Percentiles rank a stretch among this genome's conserved stretches.
These are phyloP conservation scores for Mobula birostris DNA, from an alignment of 2,113 vertebrate genomes.

Conservation along the genomic window DNA sequence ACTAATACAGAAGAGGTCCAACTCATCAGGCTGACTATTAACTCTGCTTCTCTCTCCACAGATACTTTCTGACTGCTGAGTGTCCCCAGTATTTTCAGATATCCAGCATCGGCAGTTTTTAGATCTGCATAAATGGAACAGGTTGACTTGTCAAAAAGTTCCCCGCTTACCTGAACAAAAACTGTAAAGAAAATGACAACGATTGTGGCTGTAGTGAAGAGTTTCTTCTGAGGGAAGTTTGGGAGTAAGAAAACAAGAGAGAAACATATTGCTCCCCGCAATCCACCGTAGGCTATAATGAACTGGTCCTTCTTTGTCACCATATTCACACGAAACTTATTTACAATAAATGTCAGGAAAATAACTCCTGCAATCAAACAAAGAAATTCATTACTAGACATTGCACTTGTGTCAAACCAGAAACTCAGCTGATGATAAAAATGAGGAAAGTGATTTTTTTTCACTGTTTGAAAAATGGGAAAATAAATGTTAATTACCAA, in stretches of 20 bases:
- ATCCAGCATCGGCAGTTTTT: too few species aligned
- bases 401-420: neutral
- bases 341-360: constrained; percentile 69
- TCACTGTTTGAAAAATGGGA: neutral
- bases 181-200: constrained; percentile 75
- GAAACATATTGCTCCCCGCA: constrained; percentile 72
- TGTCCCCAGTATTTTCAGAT: too few species aligned
- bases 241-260: constrained; percentile 71
- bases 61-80: too few species aligned
- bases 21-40: too few species aligned
- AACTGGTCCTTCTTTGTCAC: constrained; percentile 70
- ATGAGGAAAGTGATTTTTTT: neutral
- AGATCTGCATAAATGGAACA: neutral
- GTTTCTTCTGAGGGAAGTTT: constrained; percentile 68
- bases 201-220: constrained; percentile 73
- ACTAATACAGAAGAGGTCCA: neutral
- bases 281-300: constrained; percentile 69
- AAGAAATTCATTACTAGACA: neutral
- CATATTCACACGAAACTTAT: constrained; percentile 62
- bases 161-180: constrained; percentile 62
- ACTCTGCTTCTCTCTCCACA: too few species aligned
- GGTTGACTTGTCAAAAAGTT: neutral
- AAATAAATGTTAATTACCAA: constrained; percentile 51
- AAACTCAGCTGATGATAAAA: neutral
- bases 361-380: constrained; percentile 56